Percentiles rank a stretch among this genome's conserved stretches.
phyloP scores from a whole-genome alignment of 2,888 invertebrate genomes.

The Octodonta nipae region DNA sequence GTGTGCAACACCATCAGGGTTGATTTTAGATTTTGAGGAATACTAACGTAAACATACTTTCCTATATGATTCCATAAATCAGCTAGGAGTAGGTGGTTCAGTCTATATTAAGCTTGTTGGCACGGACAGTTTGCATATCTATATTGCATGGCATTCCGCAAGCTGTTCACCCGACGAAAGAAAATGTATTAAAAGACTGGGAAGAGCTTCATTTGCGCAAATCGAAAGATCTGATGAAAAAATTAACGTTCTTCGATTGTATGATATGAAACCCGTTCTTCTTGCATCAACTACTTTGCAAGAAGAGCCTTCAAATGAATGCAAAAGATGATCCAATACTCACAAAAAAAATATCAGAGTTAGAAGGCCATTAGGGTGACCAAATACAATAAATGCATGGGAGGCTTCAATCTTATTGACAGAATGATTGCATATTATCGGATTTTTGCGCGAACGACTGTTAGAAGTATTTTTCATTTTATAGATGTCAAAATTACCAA shows the following conservation, averaged over 20 bases:
- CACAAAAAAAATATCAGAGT: slow-evolving; percentile 5
- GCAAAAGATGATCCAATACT: slow-evolving; percentile 8
- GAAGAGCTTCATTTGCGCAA: slow-evolving; percentile 3
- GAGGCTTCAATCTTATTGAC: too few species aligned
- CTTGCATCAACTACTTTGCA: slow-evolving; percentile 6
- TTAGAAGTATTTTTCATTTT: too few species aligned
- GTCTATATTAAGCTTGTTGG: slow-evolving; percentile 4
- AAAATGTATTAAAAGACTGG: slow-evolving; percentile 3
- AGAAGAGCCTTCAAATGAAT: slow-evolving; percentile 6
- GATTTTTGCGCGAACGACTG: too few species aligned
- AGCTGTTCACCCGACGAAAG: slow-evolving; percentile 5
- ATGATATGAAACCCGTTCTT: slow-evolving; percentile 8
- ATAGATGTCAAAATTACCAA: too few species aligned
- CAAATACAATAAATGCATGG: too few species aligned
- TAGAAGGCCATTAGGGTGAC: too few species aligned
- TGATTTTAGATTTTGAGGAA: slow-evolving; percentile 5
- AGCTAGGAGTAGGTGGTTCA: slow-evolving; percentile 7
- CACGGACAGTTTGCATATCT: slow-evolving; percentile 6
- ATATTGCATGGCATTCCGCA: slow-evolving; percentile 6
- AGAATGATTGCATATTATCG: too few species aligned
- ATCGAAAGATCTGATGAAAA: slow-evolving; percentile 7
- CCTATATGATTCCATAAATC: slow-evolving; percentile 3
- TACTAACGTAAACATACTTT: slow-evolving; percentile 7
- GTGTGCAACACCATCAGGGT: slow-evolving; percentile 2
- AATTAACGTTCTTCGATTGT: slow-evolving; percentile 7